Evolutionary conservation across 2,888 invertebrate species (phyloP), one percentile per base, ranked within the genome.

Genomic region (Pseudanteris insignis): DNA sequence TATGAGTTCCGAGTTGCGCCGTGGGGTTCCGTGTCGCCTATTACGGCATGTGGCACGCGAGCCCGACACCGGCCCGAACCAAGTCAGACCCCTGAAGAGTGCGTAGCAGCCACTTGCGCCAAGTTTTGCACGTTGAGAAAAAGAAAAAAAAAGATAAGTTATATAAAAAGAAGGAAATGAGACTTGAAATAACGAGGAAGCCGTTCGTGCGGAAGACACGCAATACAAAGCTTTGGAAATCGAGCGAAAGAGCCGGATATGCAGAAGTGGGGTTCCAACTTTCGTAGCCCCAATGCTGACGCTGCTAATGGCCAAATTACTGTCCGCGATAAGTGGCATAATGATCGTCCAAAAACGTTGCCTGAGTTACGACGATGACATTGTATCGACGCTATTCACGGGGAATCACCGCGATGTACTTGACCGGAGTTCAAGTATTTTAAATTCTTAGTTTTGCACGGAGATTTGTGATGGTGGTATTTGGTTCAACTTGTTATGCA

Each of bases 31-130:
- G 29, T 37, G 40, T 30, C 38, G 41, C 41, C 47, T 43, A 55
- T 38, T 48, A 51, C 60, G 29, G 57, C 64, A 64, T 64, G 64
- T 64, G 64, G 64, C 57, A 60, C 64, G 59, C 63, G 63, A 50
- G 47, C 32, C 11, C 11, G 9, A 29, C 58, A 37, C 51, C 38
- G 47, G 29, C 34, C 38, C 33, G 44, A 44, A 51, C 44, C 48
- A 55, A 44, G 50, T 47, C 53, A 48, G 62, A 62, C 53, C 55
- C 53, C 54, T 14, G 26, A 47, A 47, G 58, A 46, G 51, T 38
- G 10, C 12, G 21, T 10, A 6, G 33, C 21, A 2, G 30, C 26
- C 37, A n/a, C 37, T 40, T 14, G 28, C 26, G 13, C 33, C 28
- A 12, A 30, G 38, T 28, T 34, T 51, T 28, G 12, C 50, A 26